Conservation (phyloP, 1,140 invertebrate species). For the Coenobita brevimanus region DNA sequence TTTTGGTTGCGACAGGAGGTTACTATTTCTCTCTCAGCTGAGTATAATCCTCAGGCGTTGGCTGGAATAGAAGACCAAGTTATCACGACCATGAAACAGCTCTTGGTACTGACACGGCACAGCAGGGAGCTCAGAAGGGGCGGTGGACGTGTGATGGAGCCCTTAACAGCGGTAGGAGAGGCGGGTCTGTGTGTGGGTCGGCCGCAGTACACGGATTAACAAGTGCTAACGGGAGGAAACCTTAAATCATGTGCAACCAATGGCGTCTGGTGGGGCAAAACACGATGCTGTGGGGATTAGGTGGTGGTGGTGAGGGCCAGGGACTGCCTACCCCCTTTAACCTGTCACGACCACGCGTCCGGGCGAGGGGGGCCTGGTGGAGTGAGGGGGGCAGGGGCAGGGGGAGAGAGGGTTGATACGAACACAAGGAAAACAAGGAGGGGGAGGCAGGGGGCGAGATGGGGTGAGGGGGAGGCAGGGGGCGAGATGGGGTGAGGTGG, state of each 20-base stretch:
- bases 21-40: too few species aligned
- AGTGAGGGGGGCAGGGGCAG: not conserved
- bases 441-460: not conserved
- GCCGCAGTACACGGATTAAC: slow-evolving; percentile 37
- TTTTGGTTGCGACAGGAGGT: too few species aligned
- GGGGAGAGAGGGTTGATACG: not conserved
- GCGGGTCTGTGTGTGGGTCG: slow-evolving; percentile 9
- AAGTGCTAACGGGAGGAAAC: slow-evolving; percentile 61
- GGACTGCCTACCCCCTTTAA: slow-evolving; percentile 63
- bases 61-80: too few species aligned
- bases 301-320: slow-evolving; percentile 43
- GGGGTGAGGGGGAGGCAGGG: slow-evolving; percentile 11
- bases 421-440: not conserved
- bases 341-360: slow-evolving; percentile 51
- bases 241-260: slow-evolving; percentile 62
- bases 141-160: too few species aligned
- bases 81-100: too few species aligned
- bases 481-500: not conserved
- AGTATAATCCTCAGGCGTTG: too few species aligned
- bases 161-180: slow-evolving; percentile 20
- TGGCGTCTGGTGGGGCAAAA: slow-evolving; percentile 53
- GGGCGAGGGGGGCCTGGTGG: slow-evolving; percentile 13
- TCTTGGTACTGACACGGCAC: too few species aligned
- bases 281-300: slow-evolving; percentile 57
- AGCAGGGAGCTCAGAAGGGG: not conserved